These are phyloP conservation scores for Rhinoptilus africanus DNA, from an alignment of 2,113 vertebrate genomes.

Conservation along the genomic window DNA sequence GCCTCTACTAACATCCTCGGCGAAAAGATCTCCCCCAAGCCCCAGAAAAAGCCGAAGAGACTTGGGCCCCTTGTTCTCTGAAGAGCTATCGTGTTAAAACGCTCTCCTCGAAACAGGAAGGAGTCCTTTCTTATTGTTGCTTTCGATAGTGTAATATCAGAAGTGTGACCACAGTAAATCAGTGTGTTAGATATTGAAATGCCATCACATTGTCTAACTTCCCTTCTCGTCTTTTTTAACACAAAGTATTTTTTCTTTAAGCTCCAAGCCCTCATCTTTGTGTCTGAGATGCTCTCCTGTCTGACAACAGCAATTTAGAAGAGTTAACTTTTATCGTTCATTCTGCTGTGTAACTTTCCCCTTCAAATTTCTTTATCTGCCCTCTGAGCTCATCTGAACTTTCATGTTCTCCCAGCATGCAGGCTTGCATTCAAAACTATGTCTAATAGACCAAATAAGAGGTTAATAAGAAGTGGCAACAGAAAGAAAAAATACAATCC, in stretches of 20 bases:
- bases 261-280: constrained; percentile 56
- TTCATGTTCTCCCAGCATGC: constrained; percentile 88
- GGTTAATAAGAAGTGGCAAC: constrained; percentile 97
- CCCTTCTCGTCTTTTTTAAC: constrained; percentile 52
- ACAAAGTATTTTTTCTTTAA: constrained; percentile 28
- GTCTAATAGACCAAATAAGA: constrained; percentile 90
- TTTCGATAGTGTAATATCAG: constrained; percentile 9
- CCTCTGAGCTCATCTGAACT: constrained; percentile 88
- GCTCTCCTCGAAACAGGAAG: constrained; percentile 14
- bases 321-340: constrained; percentile 82
- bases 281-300: constrained; percentile 67
- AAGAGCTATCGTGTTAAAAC: not conserved
- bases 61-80: not conserved
- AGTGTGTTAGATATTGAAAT: constrained; percentile 36
- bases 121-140: constrained; percentile 23
- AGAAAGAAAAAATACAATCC: constrained; percentile 87
- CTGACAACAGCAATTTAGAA: constrained; percentile 76
- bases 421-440: constrained; percentile 83
- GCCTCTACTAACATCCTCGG: not conserved
- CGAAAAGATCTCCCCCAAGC: not conserved
- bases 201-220: constrained; percentile 31
- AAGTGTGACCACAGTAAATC: constrained; percentile 20
- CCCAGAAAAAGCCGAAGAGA: not conserved
- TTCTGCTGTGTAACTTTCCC: constrained; percentile 81
- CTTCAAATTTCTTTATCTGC: constrained; percentile 79